Conservation (phyloP, 2,888 invertebrate genomes). For the Campopleginae sp. region DNA sequence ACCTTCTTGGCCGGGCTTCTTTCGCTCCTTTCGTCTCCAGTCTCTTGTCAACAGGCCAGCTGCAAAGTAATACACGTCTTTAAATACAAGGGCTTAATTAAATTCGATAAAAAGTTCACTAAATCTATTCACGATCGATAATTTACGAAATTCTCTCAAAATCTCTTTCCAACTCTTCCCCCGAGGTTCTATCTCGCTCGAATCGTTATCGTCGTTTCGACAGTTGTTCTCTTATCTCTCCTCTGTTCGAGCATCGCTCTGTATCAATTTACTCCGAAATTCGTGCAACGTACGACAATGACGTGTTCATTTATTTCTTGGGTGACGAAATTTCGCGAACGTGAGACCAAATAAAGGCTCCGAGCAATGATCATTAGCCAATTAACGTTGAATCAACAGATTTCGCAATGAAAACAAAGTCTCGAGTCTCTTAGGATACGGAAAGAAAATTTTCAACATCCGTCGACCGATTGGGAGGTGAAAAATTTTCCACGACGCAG, state of each 20-base stretch:
- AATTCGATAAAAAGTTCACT: not conserved
- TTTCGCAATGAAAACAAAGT: not conserved
- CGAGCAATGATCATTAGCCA: not conserved
- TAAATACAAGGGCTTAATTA: not conserved
- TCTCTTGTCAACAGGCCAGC: conserved; percentile 94
- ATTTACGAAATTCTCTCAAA: not conserved
- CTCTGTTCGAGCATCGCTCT: not conserved
- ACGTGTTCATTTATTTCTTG: not conserved
- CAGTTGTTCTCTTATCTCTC: not conserved
- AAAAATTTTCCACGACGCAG: too few relatives aligned
- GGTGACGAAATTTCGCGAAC: not conserved
- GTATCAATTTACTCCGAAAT: conserved; percentile 5
- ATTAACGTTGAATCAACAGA: not conserved
- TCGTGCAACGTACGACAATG: not conserved
- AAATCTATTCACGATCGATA: not conserved
- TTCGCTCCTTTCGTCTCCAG: conserved; percentile 90
- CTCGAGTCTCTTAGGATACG: not conserved
- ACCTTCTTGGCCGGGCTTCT: conserved; percentile 96
- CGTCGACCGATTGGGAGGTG: too few relatives aligned
- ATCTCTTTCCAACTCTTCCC: not conserved
- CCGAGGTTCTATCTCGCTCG: not conserved
- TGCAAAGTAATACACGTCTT: conserved; percentile 79
- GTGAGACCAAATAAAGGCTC: not conserved
- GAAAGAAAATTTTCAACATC: too few relatives aligned
- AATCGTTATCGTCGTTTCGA: conserved; percentile 10